These are phyloP conservation scores for Ditylenchus weischeri DNA, from an alignment of 2,888 invertebrate species.

Conservation along the genomic window DNA sequence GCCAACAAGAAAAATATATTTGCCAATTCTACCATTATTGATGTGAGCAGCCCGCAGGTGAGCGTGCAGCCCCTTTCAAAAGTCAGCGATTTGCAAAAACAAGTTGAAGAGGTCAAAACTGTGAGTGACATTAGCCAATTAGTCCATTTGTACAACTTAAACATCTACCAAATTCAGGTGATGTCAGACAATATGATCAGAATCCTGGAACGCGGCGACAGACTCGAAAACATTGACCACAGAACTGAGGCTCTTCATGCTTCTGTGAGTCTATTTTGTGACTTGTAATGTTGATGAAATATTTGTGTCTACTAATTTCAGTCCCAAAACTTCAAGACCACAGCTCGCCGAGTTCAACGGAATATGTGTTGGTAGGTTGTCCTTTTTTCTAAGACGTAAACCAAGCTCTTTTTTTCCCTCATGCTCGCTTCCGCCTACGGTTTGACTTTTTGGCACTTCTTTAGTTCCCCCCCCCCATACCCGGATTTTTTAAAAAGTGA, in stretches of 20 bases:
- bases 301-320: constrained; percentile 16
- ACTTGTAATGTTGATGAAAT: constrained; percentile 1
- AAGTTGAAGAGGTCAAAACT: constrained; percentile 13
- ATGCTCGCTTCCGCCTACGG: too few species aligned
- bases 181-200: constrained; percentile 54
- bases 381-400: too few species aligned
- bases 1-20: constrained; percentile 7
- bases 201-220: constrained; percentile 54
- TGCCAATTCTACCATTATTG: too few species aligned
- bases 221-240: constrained; percentile 49
- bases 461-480: too few species aligned
- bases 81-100: constrained; percentile 8
- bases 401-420: too few species aligned
- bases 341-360: constrained; percentile 54
- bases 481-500: too few species aligned
- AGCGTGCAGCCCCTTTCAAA: not conserved
- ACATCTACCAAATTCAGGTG: constrained; percentile 35
- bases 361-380: constrained; percentile 40
- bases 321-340: constrained; percentile 47
- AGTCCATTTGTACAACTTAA: not conserved
- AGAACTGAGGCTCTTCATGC: constrained; percentile 27
- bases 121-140: constrained; percentile 4
- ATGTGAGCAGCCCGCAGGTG: not conserved
- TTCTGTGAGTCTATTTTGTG: not conserved
- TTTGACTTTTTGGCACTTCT: too few species aligned